phyloP scores from a whole-genome alignment of 2,113 vertebrate genomes.

The Globicephala melas region DNA sequence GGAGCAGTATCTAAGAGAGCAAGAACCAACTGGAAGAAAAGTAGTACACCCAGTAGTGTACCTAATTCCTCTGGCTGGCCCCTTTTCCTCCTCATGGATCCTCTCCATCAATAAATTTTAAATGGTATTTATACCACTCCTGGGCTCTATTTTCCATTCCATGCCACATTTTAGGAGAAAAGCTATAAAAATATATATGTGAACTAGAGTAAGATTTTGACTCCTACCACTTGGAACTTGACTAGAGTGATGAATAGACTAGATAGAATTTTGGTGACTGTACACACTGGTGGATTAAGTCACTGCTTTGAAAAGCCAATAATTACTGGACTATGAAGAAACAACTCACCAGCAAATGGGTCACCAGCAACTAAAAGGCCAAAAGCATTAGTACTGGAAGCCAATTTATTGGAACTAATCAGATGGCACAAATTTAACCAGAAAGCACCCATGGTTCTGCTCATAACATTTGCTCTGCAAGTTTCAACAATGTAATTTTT shows the following conservation, averaged over 20 bases:
- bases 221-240: background rate
- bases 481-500: conserved; percentile 51
- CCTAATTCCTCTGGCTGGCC: background rate
- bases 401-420: background rate
- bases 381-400: background rate
- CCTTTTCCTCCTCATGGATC: background rate
- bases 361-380: background rate
- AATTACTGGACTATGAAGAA: background rate
- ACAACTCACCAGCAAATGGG: background rate
- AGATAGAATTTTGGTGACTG: background rate
- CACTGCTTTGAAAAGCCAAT: background rate
- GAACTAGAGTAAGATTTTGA: background rate
- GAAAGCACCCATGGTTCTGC: background rate
- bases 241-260: background rate
- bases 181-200: background rate
- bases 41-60: background rate
- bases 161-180: background rate
- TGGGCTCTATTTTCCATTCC: background rate
- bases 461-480: background rate
- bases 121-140: background rate
- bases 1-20: background rate
- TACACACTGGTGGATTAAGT: background rate
- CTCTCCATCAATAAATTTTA: background rate
- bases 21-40: background rate
- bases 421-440: background rate